Evolutionary conservation across 2,797 vertebrate species (phyloP), one percentile per base, ranked within the genome.

Genomic region (Apogon hyalosoma): DNA sequence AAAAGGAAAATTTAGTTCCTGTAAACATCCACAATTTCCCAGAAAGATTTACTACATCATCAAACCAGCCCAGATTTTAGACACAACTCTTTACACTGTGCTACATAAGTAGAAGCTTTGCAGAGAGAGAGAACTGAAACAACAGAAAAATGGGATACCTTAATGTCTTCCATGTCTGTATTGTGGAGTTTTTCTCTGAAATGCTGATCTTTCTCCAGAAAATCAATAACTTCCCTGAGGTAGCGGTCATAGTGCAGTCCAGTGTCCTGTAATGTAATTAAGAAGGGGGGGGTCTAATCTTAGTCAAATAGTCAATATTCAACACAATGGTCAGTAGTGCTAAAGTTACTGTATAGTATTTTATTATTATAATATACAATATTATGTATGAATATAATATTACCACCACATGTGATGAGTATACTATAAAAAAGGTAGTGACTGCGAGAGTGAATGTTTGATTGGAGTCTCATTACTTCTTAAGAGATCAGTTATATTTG

Each of bases 151-250:
- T 3, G 33, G 14, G 75, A 45, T 92, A 99, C 97, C 96, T 99
- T 98, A 86, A 99, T 98, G 85, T 98, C 97, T 18, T 99, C 97
- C 93, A 98, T 97, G 83, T 98, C 96, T 66, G 97, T 97, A 63
- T 97, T 96, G 87, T 99, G 97, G 11, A 99, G 96, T 77, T 98
- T 99, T 85, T 99, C 97, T 93, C 96, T 95, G 89, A 99, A 99
- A 91, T 99, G 97, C 52, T 94, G 92, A 89, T 99, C 97, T 88
- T 97, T 98, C 91, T 99, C 98, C 48, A 99, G 93, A 73, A 98
- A 98, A 90, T 99, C 97, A 28, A 99, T 98, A 75, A 99, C 98
- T 94, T 99, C 96, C 71, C 95, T 95, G 89, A 99, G 96, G 89
- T 99, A 99, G 41, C 96, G 96, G 85, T 99, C 96, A 84, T 99